These are phyloP conservation scores for Himalopsyche phryganea DNA, from an alignment of 1,140 invertebrate species.

Conservation along the genomic window DNA sequence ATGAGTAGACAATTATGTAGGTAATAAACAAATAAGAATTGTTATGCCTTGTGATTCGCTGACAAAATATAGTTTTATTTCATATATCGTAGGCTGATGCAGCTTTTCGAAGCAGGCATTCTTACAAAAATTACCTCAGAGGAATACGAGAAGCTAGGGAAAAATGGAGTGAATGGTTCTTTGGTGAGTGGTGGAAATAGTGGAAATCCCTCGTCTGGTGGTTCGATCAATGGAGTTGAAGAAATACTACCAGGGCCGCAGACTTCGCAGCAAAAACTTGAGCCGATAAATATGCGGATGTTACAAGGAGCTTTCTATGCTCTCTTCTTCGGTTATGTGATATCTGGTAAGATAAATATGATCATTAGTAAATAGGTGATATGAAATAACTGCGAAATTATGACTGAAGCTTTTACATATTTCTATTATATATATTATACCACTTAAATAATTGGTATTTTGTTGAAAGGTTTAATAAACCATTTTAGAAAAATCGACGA, in stretches of 20 bases:
- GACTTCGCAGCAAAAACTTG: constrained; percentile 43
- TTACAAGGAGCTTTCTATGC: constrained; percentile 65
- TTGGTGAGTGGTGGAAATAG: constrained; percentile 40
- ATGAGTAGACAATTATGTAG: too few species aligned
- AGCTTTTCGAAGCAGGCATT: constrained; percentile 67
- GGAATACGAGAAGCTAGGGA: constrained; percentile 63
- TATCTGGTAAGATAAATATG: constrained; percentile 46
- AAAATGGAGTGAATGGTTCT: constrained; percentile 48
- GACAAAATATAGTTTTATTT: too few species aligned
- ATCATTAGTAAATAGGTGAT: too few species aligned
- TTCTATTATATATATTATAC: too few species aligned
- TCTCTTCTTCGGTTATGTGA: constrained; percentile 55
- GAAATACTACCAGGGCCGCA: not conserved
- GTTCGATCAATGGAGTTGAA: constrained; percentile 6
- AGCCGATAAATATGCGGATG: constrained; percentile 62
- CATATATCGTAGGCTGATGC: constrained; percentile 60
- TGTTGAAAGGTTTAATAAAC: too few species aligned
- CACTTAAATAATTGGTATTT: too few species aligned
- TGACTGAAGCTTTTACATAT: too few species aligned
- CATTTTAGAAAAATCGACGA: too few species aligned
- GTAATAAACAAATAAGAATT: too few species aligned
- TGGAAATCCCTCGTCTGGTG: constrained; percentile 26
- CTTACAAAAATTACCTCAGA: constrained; percentile 66
- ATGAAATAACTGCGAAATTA: too few species aligned
- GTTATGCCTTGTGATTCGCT: too few species aligned